Evolutionary conservation across 2,888 invertebrate species (phyloP).

Genomic region (Sceliomorpha sp.): DNA sequence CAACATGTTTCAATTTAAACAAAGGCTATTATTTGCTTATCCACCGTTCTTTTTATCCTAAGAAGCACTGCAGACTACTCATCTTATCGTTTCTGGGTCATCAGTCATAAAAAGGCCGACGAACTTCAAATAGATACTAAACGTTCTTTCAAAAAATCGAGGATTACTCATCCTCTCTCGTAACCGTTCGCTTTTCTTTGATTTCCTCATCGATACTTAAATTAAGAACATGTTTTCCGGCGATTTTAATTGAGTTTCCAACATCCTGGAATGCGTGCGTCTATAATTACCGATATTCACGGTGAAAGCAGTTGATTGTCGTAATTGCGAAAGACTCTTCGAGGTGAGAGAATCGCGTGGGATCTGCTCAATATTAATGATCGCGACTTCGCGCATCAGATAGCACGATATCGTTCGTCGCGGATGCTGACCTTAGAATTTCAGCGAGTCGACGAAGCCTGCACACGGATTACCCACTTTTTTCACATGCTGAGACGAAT

Average conservation of each 20-base stretch:
- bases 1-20: too few relatives aligned
- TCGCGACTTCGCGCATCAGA: slow-evolving; percentile 32
- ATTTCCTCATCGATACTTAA: too few relatives aligned
- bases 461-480: slow-evolving; percentile 21
- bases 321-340: slow-evolving; percentile 30
- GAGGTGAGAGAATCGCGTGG: slow-evolving; percentile 51
- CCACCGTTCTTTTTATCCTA: too few relatives aligned
- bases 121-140: too few relatives aligned
- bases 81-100: too few relatives aligned
- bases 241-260: slow-evolving; percentile 27
- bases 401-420: slow-evolving; percentile 36
- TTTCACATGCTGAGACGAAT: slow-evolving; percentile 62
- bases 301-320: slow-evolving; percentile 60
- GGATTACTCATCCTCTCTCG: too few relatives aligned
- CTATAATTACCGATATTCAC: slow-evolving; percentile 48
- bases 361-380: slow-evolving; percentile 51
- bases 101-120: too few relatives aligned
- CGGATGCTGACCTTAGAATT: slow-evolving; percentile 46
- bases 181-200: too few relatives aligned
- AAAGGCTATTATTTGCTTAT: too few relatives aligned
- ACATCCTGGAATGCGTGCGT: slow-evolving; percentile 20
- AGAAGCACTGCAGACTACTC: too few relatives aligned
- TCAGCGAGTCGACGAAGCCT: slow-evolving; percentile 15
- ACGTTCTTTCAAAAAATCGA: too few relatives aligned
- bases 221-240: too few relatives aligned